Base-by-base conservation (phyloP, 1,140 invertebrate species). In the Pomacea maculata region DNA sequence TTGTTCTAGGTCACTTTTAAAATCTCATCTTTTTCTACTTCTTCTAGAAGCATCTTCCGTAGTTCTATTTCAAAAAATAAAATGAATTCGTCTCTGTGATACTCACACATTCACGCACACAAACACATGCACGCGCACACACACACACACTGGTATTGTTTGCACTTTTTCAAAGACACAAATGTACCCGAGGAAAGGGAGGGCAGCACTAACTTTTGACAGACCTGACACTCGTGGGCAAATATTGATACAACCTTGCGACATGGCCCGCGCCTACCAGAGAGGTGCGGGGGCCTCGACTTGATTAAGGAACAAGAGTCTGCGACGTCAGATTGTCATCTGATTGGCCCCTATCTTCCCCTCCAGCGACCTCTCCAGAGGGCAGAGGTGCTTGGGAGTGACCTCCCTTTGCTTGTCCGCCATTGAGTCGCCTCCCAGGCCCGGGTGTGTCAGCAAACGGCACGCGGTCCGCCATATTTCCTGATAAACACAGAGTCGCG, bases 211-310 rank as follows among this genome's bases (percentile, higher is more conserved):
- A 61, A 61, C 57, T 61, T 61, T 61, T 61, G 57, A 61, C 57
- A 61, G 67, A 34, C 14, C 21, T 25, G 67, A 11, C 71, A 45
- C 71, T 72, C 29, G n/a, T 72, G 71, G 71, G 29, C 71, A 72
- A 72, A 72, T 72, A 72, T 72, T 72, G 71, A 72, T 45, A 72
- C 25, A 45, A 72, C 71, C 71, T 45, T 25, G 17, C n/a, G 71
- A 34, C 25, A 29, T 8, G 29, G 34, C n/a, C 71, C 71, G 29
- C 71, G 71, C 29, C 29, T 10, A 10, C 10, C 25, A 52, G 57
- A 61, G 29, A 29, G 25, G 71, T 29, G 52, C n/a, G 52, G 71
- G 9, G 34, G 17, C 71, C n/a, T 34, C 34, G 25, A 72, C 29
- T 72, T 72, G 71, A 72, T 72, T 72, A 72, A 72, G 6, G 34